Percentiles rank a stretch among this genome's conserved stretches.
Evolutionary conservation across 1,140 invertebrate genomes (phyloP).

Genomic region (Ostrea edulis): DNA sequence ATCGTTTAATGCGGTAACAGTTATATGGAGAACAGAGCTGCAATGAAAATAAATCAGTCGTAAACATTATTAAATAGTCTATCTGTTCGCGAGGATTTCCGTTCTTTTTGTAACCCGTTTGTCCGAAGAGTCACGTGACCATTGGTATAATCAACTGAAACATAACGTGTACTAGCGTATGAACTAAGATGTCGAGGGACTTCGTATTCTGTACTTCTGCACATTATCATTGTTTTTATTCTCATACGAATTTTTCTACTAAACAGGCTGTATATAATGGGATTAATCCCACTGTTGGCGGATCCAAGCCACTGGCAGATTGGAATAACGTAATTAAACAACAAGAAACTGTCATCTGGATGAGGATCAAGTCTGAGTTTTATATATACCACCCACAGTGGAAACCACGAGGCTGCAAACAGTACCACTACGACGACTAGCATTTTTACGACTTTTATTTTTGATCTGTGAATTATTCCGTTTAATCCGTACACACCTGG

Average conservation of each 20-base stretch:
- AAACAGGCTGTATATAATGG: conserved; percentile 98
- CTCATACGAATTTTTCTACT: conserved; percentile 96
- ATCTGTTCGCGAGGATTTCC: conserved; percentile 36
- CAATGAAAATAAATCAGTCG: conserved; percentile 27
- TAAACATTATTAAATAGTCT: conserved; percentile 48
- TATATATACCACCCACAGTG: conserved; percentile 86
- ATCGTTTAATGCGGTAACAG: conserved; percentile 9
- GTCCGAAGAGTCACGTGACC: conserved; percentile 64
- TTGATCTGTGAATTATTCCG: conserved; percentile 76
- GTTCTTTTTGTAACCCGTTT: conserved; percentile 47
- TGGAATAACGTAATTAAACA: conserved; percentile 89
- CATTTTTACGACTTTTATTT: conserved; percentile 93
- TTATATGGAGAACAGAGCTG: background rate
- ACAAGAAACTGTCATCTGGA: conserved; percentile 83
- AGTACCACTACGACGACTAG: conserved; percentile 95
- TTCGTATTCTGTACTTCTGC: conserved; percentile 47
- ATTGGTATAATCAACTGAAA: conserved; percentile 69
- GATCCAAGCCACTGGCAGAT: conserved; percentile 97
- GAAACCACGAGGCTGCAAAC: conserved; percentile 97
- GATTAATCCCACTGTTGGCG: conserved; percentile 98
- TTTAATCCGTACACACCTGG: conserved; percentile 82
- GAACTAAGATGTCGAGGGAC: conserved; percentile 48
- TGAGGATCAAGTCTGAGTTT: conserved; percentile 50
- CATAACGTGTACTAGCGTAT: conserved; percentile 67
- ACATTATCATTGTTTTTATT: conserved; percentile 81